phyloP scores from a whole-genome alignment of 2,888 invertebrate species.

The Limenitis camilla region DNA sequence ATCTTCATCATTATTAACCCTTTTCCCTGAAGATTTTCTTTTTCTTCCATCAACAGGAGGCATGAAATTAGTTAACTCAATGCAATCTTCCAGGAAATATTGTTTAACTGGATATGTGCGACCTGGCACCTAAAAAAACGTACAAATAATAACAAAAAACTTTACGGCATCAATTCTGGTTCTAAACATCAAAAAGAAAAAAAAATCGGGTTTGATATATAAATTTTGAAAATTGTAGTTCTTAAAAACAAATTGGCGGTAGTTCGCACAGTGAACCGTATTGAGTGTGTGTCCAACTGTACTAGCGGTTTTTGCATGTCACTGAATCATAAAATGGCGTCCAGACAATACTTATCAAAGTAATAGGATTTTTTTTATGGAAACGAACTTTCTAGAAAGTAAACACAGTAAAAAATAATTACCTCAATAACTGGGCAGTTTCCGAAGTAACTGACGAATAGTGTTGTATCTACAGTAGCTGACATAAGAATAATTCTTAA shows the following conservation, averaged over 20 bases:
- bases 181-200: too few species aligned
- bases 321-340: background rate
- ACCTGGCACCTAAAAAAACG: slow-evolving; percentile 78
- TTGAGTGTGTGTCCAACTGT: too few species aligned
- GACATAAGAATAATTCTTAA: slow-evolving; percentile 97
- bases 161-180: background rate
- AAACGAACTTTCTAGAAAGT: background rate
- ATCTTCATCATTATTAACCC: slow-evolving; percentile 73
- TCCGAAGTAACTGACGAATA: slow-evolving; percentile 95
- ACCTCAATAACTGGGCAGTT: slow-evolving; percentile 91
- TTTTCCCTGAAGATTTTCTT: slow-evolving; percentile 75
- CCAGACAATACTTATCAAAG: background rate
- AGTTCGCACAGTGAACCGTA: too few species aligned
- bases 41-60: slow-evolving; percentile 84
- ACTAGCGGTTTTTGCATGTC: too few species aligned
- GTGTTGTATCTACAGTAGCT: slow-evolving; percentile 95
- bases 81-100: slow-evolving; percentile 94
- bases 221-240: background rate
- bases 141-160: background rate
- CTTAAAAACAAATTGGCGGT: background rate
- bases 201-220: background rate
- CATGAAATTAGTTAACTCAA: slow-evolving; percentile 88
- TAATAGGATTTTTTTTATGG: background rate
- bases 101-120: slow-evolving; percentile 90
- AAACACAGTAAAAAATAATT: slow-evolving; percentile 7